Base-by-base conservation (phyloP, 2,888 invertebrate species). In the Scrobipalpa costella region DNA sequence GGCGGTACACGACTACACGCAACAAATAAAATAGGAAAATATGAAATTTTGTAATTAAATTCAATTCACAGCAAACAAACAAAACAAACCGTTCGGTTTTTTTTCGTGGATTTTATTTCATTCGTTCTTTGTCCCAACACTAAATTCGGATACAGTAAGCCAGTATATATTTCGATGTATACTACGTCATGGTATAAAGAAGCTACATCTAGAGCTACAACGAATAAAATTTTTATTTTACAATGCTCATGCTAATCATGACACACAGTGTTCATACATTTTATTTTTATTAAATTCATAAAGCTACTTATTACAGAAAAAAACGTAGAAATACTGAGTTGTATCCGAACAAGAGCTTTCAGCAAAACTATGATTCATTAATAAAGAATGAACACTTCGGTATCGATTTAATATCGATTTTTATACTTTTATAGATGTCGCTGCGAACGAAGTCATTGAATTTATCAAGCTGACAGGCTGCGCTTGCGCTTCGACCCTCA, bases 51-150 rank as follows among this genome's bases (percentile, higher is more conserved):
- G 17, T n/a, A n/a, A n/a, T n/a, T n/a, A n/a, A n/a, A n/a, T n/a
- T n/a, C n/a, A n/a, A n/a, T n/a, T 5, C 5, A 21, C 21, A 8
- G 11, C 47, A 21, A 7, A 21, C 9, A 19, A 21, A 19, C 21
- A 50, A 33, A 55, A 55, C 33, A 55, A 50, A 17, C 40, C 1
- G 6, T 17, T 47, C 17, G 6, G 1, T 38, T 38, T 38, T 38
- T 38, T 38, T 38, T 11, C 7, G 2, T 13, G 38, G 2, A 11
- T 13, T 5, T 8, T 38, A 8, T 11, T 13, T 49, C 49, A 11
- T 49, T 49, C 49, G 19, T 19, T 49, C 49, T 19, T 11, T 49
- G 7, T 44, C 44, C 44, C 44, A 44, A 44, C 44, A 44, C 44
- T 44, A 44, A 44, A 44, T 44, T 44, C 15, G 44, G 15, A 44